These are phyloP conservation scores for Gonioctena quinquepunctata DNA, from an alignment of 1,140 invertebrate genomes.

Conservation along the genomic window DNA sequence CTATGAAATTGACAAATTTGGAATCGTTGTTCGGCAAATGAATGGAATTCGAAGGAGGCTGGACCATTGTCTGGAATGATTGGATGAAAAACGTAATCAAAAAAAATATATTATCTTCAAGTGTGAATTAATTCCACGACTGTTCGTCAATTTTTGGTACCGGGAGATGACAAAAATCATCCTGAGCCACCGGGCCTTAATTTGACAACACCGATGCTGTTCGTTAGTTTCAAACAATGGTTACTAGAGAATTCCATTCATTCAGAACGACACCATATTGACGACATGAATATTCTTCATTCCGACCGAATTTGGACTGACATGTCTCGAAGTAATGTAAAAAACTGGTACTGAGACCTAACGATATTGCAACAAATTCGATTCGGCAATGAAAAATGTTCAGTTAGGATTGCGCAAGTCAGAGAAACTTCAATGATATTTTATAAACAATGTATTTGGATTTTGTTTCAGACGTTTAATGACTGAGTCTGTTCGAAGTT, in stretches of 20 bases:
- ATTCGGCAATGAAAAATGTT: not conserved
- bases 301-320: too few relatives aligned
- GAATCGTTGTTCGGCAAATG: slow-evolving; percentile 28
- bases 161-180: slow-evolving; percentile 44
- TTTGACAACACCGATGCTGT: slow-evolving; percentile 26
- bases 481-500: not conserved
- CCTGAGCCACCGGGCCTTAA: slow-evolving; percentile 49
- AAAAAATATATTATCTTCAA: not conserved
- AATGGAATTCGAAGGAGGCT: slow-evolving; percentile 45
- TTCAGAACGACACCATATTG: slow-evolving; percentile 2
- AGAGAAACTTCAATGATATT: not conserved
- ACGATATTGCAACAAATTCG: not conserved
- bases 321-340: too few relatives aligned
- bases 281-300: not conserved
- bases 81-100: not conserved
- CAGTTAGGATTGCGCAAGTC: not conserved
- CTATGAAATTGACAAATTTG: slow-evolving; percentile 18
- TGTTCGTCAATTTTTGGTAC: slow-evolving; percentile 38
- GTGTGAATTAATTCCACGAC: too few relatives aligned
- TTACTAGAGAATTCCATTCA: slow-evolving; percentile 33
- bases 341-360: too few relatives aligned
- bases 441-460: not conserved
- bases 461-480: not conserved
- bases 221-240: slow-evolving; percentile 34
- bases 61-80: slow-evolving; percentile 42